Percentiles rank a stretch among this genome's conserved stretches.
Conservation (phyloP, 2,113 vertebrate species). For the Epinephelus fuscoguttatus region DNA sequence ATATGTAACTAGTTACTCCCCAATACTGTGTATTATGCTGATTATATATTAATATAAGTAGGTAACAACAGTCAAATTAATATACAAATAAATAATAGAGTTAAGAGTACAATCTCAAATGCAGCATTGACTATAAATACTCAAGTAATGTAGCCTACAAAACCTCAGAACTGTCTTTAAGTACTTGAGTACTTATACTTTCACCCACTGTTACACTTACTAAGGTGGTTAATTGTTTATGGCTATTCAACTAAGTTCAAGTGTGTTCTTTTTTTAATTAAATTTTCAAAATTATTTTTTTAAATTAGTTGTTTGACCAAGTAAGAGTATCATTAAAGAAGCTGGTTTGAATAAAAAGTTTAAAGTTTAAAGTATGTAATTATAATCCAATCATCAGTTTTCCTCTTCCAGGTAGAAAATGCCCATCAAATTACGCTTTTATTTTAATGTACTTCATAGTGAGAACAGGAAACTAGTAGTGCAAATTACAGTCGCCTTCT, state of each 20-base stretch:
- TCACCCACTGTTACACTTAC: neutral
- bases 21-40: neutral
- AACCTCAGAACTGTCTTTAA: neutral
- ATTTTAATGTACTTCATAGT: constrained; percentile 36
- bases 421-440: constrained; percentile 33
- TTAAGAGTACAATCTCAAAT: neutral
- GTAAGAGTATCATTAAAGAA: neutral
- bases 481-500: constrained; percentile 38
- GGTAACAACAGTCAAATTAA: neutral
- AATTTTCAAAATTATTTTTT: too few relatives aligned
- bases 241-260: neutral
- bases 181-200: neutral
- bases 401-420: neutral
- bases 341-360: neutral
- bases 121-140: neutral
- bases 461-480: constrained; percentile 50
- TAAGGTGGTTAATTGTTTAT: neutral
- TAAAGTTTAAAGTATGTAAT: neutral
- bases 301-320: neutral
- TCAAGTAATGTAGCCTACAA: neutral
- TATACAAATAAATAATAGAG: neutral
- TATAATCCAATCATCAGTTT: neutral
- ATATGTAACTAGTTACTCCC: too few relatives aligned
- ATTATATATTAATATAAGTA: neutral
- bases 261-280: too few relatives aligned